phyloP scores from a whole-genome alignment of 2,888 invertebrate genomes.

The Campoplex capitator region DNA sequence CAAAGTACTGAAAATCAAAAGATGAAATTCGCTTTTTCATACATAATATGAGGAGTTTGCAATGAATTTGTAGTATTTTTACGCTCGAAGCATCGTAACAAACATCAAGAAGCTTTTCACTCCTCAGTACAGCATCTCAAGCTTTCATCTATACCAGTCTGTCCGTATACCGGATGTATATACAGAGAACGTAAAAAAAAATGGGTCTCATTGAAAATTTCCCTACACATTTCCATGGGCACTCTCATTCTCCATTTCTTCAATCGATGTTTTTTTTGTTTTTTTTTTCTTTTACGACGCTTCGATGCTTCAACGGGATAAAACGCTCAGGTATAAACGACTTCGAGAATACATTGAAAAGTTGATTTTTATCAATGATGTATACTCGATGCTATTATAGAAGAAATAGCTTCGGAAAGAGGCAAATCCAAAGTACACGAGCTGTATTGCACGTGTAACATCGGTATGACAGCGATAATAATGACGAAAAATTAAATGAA shows the following conservation, averaged over 20 bases:
- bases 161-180: not conserved
- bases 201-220: slow-evolving; percentile 42
- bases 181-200: slow-evolving; percentile 18
- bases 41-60: not conserved
- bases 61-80: slow-evolving; percentile 38
- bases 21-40: not conserved
- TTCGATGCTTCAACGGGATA: no score
- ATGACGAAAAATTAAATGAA: not conserved
- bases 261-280: not conserved
- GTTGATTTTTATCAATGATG: slow-evolving; percentile 19
- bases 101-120: slow-evolving; percentile 48
- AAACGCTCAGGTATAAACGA: not conserved
- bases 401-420: not conserved
- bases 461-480: not conserved
- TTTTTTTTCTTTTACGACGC: slow-evolving; percentile 13
- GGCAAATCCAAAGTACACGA: not conserved
- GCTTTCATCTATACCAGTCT: slow-evolving; percentile 46
- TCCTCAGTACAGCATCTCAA: slow-evolving; percentile 20
- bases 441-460: not conserved
- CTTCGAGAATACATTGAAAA: slow-evolving; percentile 1
- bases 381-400: not conserved
- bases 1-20: not conserved
- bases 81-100: slow-evolving; percentile 58
- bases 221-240: slow-evolving; percentile 46
- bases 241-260: slow-evolving; percentile 10